A percentile compares a stretch with the other conserved stretches of the same genome.
phyloP scores from a whole-genome alignment of 2,888 invertebrate genomes.

The Megalurothrips usitatus region DNA sequence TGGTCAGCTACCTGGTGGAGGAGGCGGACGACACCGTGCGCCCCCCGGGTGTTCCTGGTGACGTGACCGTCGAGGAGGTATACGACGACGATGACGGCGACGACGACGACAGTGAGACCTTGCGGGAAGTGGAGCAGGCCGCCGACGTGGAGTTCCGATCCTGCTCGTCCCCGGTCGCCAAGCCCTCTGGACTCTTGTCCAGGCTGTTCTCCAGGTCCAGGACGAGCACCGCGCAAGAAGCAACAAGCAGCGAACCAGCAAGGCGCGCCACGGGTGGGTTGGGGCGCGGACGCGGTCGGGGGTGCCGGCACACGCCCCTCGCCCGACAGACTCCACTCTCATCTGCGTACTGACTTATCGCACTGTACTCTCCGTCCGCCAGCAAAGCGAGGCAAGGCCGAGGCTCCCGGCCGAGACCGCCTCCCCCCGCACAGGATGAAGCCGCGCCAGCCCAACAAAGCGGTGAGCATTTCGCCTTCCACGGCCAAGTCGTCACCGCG shows the following conservation, averaged over 20 bases:
- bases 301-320: neutral
- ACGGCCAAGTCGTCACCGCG: too few relatives aligned
- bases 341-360: neutral
- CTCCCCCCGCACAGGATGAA: neutral
- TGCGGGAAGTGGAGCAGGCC: neutral
- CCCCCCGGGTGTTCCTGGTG: neutral
- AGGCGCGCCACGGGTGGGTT: neutral
- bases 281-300: neutral
- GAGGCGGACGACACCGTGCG: neutral
- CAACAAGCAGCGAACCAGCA: neutral
- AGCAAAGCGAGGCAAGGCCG: neutral
- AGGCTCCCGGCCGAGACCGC: neutral
- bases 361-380: neutral
- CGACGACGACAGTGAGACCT: neutral
- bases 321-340: neutral
- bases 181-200: neutral
- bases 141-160: neutral
- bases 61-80: neutral
- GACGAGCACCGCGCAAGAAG: neutral
- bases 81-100: neutral
- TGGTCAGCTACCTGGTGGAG: constrained; percentile 14
- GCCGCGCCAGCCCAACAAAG: constrained; percentile 14
- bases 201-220: neutral
- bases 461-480: neutral
- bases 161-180: neutral